Percentiles rank a stretch among this genome's conserved stretches.
Evolutionary conservation across 2,888 invertebrate genomes (phyloP).

Genomic region (Pyrochroa serraticornis): DNA sequence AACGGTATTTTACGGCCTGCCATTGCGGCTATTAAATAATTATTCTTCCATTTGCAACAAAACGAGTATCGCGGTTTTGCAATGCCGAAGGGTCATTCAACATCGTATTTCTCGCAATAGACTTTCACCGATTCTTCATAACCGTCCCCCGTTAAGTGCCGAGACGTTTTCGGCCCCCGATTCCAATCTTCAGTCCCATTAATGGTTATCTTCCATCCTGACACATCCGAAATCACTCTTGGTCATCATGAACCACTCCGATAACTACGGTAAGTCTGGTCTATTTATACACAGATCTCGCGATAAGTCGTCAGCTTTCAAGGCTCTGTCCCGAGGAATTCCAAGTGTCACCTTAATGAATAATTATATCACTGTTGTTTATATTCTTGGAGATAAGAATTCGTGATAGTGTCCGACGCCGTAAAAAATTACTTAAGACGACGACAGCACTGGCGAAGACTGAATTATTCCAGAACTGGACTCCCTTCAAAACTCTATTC

Average conservation of each 20-base stretch:
- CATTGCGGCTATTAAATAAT: conserved; percentile 34
- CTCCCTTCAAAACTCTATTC: not conserved
- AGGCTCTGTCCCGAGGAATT: conserved; percentile 34
- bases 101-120: conserved; percentile 14
- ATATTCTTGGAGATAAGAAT: conserved; percentile 31
- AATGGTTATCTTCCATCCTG: conserved; percentile 31
- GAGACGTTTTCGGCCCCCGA: conserved; percentile 7
- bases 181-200: conserved; percentile 27
- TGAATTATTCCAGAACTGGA: conserved; percentile 17
- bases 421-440: conserved; percentile 31
- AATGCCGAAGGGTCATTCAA: conserved; percentile 22
- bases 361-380: conserved; percentile 47
- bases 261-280: conserved; percentile 15
- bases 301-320: conserved; percentile 32
- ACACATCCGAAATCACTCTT: conserved; percentile 33
- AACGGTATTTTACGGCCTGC: conserved; percentile 30
- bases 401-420: conserved; percentile 32
- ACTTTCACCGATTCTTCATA: conserved; percentile 19
- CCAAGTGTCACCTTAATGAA: conserved; percentile 46
- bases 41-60: conserved; percentile 26
- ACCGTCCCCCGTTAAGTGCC: conserved; percentile 5
- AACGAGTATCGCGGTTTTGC: conserved; percentile 12
- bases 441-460: conserved; percentile 26
- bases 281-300: conserved; percentile 32
- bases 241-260: conserved; percentile 22